These are phyloP conservation scores for Alaudala cheleensis DNA, from an alignment of 2,113 vertebrate genomes.

Conservation along the genomic window DNA sequence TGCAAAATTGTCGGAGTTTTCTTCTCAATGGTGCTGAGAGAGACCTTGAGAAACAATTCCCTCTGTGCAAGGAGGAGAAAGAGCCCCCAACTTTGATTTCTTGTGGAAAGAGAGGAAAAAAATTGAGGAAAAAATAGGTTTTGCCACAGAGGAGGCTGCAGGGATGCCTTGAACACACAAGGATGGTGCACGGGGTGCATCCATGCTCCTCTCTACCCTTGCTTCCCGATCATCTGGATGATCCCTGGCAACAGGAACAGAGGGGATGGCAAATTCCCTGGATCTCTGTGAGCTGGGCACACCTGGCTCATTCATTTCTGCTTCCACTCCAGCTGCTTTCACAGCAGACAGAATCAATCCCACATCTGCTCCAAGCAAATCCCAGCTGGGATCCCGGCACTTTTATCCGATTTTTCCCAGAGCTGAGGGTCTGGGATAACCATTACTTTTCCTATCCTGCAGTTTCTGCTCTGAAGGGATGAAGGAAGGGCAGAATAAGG, in stretches of 20 bases:
- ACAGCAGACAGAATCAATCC: background rate
- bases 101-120: background rate
- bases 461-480: background rate
- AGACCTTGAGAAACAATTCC: background rate
- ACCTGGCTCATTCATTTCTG: background rate
- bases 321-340: background rate
- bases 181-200: rapidly evolving
- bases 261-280: background rate
- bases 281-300: background rate
- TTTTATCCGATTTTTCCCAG: background rate
- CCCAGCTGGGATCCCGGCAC: background rate
- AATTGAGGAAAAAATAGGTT: background rate
- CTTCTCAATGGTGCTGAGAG: background rate
- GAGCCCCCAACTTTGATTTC: background rate
- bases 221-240: rapidly evolving
- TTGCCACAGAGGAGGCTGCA: background rate
- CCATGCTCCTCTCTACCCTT: background rate
- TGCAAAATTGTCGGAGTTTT: background rate
- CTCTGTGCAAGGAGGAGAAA: background rate
- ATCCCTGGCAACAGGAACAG: background rate
- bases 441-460: background rate
- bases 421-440: background rate
- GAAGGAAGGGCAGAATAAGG: background rate
- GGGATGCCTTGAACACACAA: background rate
- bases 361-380: background rate